phyloP scores from a whole-genome alignment of 2,888 invertebrate species.

The Eilema griseolum region DNA sequence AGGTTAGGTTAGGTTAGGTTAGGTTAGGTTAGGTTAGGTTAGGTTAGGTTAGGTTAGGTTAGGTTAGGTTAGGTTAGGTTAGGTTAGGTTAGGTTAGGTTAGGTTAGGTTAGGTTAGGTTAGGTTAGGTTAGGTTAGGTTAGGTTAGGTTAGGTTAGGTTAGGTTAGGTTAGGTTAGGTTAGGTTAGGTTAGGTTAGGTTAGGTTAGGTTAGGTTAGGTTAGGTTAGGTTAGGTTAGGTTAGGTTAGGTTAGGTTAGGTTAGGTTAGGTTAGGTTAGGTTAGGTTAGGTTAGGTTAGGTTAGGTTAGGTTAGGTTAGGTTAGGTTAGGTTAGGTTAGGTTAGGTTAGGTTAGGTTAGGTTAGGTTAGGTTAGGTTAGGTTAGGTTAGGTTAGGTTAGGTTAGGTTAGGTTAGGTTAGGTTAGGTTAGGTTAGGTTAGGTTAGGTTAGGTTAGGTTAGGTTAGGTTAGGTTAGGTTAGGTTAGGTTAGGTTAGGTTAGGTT shows the following conservation, averaged over 20 bases:
- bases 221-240: slow-evolving; percentile 27
- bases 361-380: slow-evolving; percentile 23
- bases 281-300: no score
- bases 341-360: slow-evolving; percentile 32
- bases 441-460: slow-evolving; percentile 8
- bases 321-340: slow-evolving; percentile 39
- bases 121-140: slow-evolving; percentile 22
- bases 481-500: no score
- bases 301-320: slow-evolving; percentile 37
- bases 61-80: slow-evolving; percentile 34
- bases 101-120: slow-evolving; percentile 27
- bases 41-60: slow-evolving; percentile 29
- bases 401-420: slow-evolving; percentile 11
- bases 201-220: slow-evolving; percentile 26
- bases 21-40: slow-evolving; percentile 33
- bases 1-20: slow-evolving; percentile 35
- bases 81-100: slow-evolving; percentile 34
- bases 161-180: slow-evolving; percentile 26
- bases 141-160: slow-evolving; percentile 26
- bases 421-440: no score
- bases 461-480: no score
- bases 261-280: slow-evolving; percentile 11
- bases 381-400: slow-evolving; percentile 30
- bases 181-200: slow-evolving; percentile 21
- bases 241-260: slow-evolving; percentile 29